Evolutionary conservation across 2,888 invertebrate species (phyloP).

Genomic region (Elegia similella): DNA sequence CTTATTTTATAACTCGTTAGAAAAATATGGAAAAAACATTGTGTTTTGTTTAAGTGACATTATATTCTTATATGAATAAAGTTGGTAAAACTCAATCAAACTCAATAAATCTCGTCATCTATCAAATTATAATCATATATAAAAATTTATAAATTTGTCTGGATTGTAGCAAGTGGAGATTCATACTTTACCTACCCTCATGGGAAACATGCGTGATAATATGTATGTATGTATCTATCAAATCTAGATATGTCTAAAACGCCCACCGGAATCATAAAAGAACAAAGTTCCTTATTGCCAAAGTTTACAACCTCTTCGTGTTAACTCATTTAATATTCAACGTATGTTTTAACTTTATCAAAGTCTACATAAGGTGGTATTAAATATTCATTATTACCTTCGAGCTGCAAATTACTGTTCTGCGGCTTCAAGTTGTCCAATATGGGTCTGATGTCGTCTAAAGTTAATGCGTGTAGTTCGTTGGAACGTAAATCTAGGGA

Average conservation of each 20-base stretch:
- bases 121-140: too few species aligned
- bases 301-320: conserved; percentile 63
- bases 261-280: conserved; percentile 65
- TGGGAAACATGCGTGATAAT: too few species aligned
- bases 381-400: conserved; percentile 83
- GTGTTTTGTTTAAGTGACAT: too few species aligned
- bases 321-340: conserved; percentile 67
- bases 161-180: too few species aligned
- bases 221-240: background rate
- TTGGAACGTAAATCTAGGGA: conserved; percentile 90
- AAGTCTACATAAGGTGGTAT: conserved; percentile 51
- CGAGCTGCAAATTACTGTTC: conserved; percentile 87
- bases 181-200: too few species aligned
- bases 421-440: conserved; percentile 88
- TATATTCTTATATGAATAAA: too few species aligned
- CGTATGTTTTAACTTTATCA: conserved; percentile 65
- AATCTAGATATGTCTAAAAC: conserved; percentile 24
- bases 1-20: too few species aligned
- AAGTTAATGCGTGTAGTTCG: conserved; percentile 87
- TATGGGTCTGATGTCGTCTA: conserved; percentile 89
- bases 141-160: too few species aligned
- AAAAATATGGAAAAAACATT: too few species aligned
- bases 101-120: too few species aligned
- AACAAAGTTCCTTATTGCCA: conserved; percentile 60
- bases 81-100: too few species aligned